Evolutionary conservation across 2,113 vertebrate species (phyloP).

Genomic region (Gorilla gorilla): DNA sequence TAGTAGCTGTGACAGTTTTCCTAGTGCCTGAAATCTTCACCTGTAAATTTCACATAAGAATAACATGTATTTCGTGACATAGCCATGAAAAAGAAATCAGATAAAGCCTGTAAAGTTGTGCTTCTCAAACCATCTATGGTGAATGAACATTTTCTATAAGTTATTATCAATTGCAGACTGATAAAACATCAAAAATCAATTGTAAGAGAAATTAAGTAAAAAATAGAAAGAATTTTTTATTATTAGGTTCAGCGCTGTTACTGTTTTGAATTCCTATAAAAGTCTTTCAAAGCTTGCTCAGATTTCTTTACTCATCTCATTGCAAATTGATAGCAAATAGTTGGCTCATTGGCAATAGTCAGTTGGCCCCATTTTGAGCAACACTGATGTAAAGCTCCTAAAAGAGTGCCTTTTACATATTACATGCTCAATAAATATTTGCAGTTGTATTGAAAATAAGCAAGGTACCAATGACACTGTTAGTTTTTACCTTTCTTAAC

Average conservation of each 20-base stretch:
- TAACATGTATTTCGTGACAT: background rate
- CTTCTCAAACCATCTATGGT: background rate
- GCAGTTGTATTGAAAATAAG: slow-evolving; percentile 6
- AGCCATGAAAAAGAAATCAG: background rate
- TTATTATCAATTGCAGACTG: background rate
- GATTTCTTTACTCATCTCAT: background rate
- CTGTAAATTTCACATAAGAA: background rate
- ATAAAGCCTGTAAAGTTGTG: background rate
- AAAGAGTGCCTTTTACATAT: background rate
- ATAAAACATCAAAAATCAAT: background rate
- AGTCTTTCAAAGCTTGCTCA: background rate
- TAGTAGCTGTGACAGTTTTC: background rate
- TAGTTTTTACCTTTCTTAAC: background rate
- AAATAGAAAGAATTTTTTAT: background rate
- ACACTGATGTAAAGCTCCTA: background rate
- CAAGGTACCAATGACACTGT: background rate
- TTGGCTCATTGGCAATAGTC: background rate
- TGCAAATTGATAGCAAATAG: background rate
- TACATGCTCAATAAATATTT: background rate
- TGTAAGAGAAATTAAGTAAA: slow-evolving; percentile 11
- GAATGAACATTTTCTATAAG: background rate
- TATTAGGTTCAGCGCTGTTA: background rate
- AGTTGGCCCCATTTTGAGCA: background rate
- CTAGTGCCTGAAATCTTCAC: background rate
- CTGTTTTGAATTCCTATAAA: background rate